Evolutionary conservation across 2,797 vertebrate species (phyloP), one percentile per base, ranked within the genome.

Genomic region (Arrhamphus sclerolepis): DNA sequence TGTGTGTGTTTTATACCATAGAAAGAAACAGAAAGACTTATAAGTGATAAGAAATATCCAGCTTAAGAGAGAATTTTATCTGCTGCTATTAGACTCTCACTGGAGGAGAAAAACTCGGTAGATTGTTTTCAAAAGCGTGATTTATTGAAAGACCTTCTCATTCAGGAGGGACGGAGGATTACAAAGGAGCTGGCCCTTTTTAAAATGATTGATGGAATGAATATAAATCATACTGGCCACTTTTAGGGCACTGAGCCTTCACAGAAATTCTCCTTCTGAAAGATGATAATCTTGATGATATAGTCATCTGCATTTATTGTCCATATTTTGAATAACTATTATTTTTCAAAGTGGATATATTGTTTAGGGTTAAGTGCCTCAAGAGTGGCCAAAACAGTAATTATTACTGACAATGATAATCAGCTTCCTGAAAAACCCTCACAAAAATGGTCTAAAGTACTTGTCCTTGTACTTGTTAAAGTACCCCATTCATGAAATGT

Each of bases 61-160:
- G 2, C 55, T 59, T 57, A 2, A 20, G 11, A 50, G 44, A 14
- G 11, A 63, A 40, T 16, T 4, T n/a, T 18, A 16, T 77, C 54
- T 51, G 29, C 44, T 42, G 48, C 38, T 22, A 22, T 63, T 67
- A 61, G 55, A 53, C 10, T 22, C n/a, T 59, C 20, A 22, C 21
- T 42, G 46, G 21, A 77, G 46, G 0, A 68, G 60, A 59, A 51
- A 18, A 18, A 20, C 56, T 75, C 52, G 16, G 2, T 7, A 16
- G 52, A 38, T 71, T 59, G 56, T 71, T 59, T 72, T 65, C 59
- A 51, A 62, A 64, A 19, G 6, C 1, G 17, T 5, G 71, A 79
- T 44, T 72, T 49, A 47, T 24, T n/a, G 50, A 8, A 26, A 62
- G 56, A 72, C 76, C 58, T 74, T 75, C 75, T 67, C 46, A 78